Base-by-base conservation (phyloP, 2,797 vertebrate genomes). In the Pelobates cultripes region DNA sequence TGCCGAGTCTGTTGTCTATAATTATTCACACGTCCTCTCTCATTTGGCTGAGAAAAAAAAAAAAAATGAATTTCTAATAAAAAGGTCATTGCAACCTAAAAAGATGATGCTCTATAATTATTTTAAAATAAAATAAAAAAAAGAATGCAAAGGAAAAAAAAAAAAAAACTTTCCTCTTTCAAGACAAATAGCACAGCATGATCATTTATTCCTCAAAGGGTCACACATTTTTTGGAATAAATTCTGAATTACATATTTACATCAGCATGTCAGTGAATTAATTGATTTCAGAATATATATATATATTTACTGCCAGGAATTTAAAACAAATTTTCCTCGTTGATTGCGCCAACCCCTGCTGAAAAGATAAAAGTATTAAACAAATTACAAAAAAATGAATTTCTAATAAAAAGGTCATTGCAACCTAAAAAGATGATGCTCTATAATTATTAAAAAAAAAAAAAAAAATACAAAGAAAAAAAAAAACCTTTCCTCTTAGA, bases 281-380 rank as follows among this genome's bases (percentile, higher is more conserved):
- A 28, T 69, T 78, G 13, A 17, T 82, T 75, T n/a, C 60, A 86
- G 78, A 74, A 53, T 70, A 28, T 73, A 73, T 17, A 8, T 84
- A n/a, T n/a, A n/a, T n/a, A n/a, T n/a, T 44, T 75, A 78, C 43
- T 75, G 2, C 2, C 83, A 12, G 28, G 28, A 28, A 28, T 28
- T 28, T 28, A 28, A 28, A 28, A 57, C 61, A 73, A 73, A 70
- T 53, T 2, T 74, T 3, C 47, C 64, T 72, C 42, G 1, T 41
- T 76, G 44, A 3, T 0, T 41, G 4, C 4, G 78, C 3, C 1
- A 74, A 6, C 8, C 43, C 13, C n/a, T 83, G 13, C 12, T 81
- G 7, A 64, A 72, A 6, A 66, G 28, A 5, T 53, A 7, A 76
- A 63, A 28, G 41, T 61, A 51, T 41, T 60, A 67, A 57, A 8